Base-by-base conservation (phyloP, 2,888 invertebrate genomes). In the Plebejus melissa region DNA sequence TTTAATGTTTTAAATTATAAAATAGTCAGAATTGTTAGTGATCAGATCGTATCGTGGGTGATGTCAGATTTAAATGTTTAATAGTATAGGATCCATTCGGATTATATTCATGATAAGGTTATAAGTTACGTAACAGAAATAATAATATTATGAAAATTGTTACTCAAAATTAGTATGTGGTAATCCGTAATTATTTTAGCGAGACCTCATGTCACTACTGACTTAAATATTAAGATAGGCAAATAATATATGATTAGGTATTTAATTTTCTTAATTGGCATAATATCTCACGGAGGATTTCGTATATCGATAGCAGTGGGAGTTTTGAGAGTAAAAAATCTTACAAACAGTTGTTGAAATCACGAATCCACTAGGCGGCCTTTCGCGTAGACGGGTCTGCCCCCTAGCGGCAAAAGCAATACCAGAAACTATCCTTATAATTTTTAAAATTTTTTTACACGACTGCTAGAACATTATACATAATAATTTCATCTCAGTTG, bases 51-150 rank as follows among this genome's bases (percentile, higher is more conserved):
- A 54, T 32, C 13, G 50, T 54, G 32, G 54, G 50, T 16, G n/a
- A 70, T 70, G 72, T 72, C 72, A 72, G 32, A 72, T 72, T 72
- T 54, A 54, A 72, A 72, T 72, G 54, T 72, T 6, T 72, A 72
- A 54, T 72, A 72, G 46, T 54, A 28, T 32, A 54, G 50, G 32
- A 41, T 50, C 32, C 32, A 54, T 72, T 72, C 28, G 46, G 32
- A 54, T 54, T 72, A 32, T 72, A 72, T 72, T 54, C 72, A 72
- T 54, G 50, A 38, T 72, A 72, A 72, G 54, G 72, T 54, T 71
- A 50, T 71, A 71, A 71, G 71, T 71, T 50, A 46, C 32, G 22
- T 60, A 60, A 22, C 3, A 32, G 16, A 41, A 28, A 70, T 54
- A 72, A 72, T 32, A 72, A 72, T 32, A 32, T 32, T 71, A 22